phyloP scores from a whole-genome alignment of 1,140 invertebrate genomes.

The Pemphigus obesinymphae region DNA sequence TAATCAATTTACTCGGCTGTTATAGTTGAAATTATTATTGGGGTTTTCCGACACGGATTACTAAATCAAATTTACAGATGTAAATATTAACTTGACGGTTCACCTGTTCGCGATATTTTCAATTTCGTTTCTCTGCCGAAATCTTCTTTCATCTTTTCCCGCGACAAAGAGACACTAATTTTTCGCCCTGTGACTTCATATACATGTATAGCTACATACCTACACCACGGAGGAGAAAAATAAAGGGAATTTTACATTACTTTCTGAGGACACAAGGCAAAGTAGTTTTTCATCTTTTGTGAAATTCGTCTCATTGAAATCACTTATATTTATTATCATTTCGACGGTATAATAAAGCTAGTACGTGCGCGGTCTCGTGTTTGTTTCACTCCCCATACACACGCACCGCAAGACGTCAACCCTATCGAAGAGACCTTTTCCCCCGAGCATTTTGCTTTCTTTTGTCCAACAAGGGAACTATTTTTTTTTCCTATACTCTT shows the following conservation, averaged over 20 bases:
- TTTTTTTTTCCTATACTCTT: neutral
- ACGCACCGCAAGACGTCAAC: slow-evolving; percentile 32
- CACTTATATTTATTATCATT: slow-evolving; percentile 42
- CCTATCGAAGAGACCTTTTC: slow-evolving; percentile 36
- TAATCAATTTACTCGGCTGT: neutral
- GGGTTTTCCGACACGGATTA: neutral
- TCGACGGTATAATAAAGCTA: neutral
- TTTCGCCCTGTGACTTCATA: slow-evolving; percentile 25
- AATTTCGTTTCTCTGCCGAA: neutral
- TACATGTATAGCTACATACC: neutral
- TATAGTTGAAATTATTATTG: neutral
- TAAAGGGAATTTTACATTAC: slow-evolving; percentile 21
- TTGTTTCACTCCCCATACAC: slow-evolving; percentile 27
- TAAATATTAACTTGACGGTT: slow-evolving; percentile 8
- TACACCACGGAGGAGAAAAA: neutral
- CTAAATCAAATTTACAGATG: neutral
- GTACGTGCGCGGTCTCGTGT: neutral
- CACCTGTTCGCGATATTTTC: slow-evolving; percentile 7
- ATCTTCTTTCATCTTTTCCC: neutral
- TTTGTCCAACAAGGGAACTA: slow-evolving; percentile 35
- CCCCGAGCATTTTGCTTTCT: slow-evolving; percentile 37
- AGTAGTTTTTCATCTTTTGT: slow-evolving; percentile 41
- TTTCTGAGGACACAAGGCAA: neutral
- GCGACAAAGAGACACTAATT: slow-evolving; percentile 34
- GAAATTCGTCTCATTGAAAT: slow-evolving; percentile 38